Conservation (phyloP, 2,113 vertebrate genomes). For the Cacatua alba region DNA sequence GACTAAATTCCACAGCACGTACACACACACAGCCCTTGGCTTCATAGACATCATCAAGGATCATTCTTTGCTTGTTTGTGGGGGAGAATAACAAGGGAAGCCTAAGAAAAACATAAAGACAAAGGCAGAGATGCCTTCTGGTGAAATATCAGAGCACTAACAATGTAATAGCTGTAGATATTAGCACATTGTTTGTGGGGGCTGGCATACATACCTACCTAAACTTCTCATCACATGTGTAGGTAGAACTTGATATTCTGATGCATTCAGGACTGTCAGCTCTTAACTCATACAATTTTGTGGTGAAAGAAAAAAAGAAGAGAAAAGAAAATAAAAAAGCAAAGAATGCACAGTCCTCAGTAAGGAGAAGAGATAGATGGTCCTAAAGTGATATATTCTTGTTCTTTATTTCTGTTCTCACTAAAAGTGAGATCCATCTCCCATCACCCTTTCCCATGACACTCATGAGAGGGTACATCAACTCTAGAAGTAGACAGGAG, state of each 20-base stretch:
- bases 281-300: background rate
- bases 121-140: background rate
- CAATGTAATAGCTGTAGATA: background rate
- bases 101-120: background rate
- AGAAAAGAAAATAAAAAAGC: accelerated
- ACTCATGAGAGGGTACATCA: background rate
- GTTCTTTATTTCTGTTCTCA: background rate
- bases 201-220: background rate
- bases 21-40: background rate
- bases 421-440: background rate
- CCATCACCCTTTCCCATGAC: background rate
- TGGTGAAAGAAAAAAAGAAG: background rate
- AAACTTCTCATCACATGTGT: background rate
- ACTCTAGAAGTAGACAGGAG: background rate
- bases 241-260: background rate
- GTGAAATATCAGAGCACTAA: background rate
- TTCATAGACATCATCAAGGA: background rate
- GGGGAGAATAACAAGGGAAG: background rate
- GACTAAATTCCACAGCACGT: background rate
- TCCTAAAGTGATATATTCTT: background rate
- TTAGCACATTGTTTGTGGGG: background rate
- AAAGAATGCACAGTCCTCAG: background rate
- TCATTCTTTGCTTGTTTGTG: background rate
- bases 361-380: background rate
- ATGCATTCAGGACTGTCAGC: background rate